Evolutionary conservation across 2,888 invertebrate genomes (phyloP), one percentile per base, ranked within the genome.

Genomic region (Protonemura montana): DNA sequence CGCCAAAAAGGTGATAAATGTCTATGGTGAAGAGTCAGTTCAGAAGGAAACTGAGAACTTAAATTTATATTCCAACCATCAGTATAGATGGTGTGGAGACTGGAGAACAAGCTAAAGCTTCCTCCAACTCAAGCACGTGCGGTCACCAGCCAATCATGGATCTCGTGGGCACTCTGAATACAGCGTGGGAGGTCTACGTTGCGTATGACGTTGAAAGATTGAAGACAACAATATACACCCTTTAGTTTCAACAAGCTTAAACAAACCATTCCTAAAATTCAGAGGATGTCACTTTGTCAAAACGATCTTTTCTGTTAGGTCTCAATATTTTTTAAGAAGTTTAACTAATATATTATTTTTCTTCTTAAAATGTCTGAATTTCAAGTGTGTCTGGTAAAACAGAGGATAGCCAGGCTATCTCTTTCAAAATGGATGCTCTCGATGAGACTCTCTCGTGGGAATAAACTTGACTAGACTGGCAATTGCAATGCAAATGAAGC

Each of bases 401-500:
- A 16, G 59, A 21, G 21, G 3, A 59, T 59, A 59, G 59, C 59
- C 59, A 59, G 59, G 21, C 59, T 10, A 59, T 10, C 59, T 59
- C 16, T 3, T 59, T 59, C 59, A 59, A 59, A 59, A 59, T 59
- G 59, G 59, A 59, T 16, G 59, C 16, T 10, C 59, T n/a, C n/a
- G 16, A 59, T 59, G 59, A 21, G 59, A 21, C 1, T 21, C 21
- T 13, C 3, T 59, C 16, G 5, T 21, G 59, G 59, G 59, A 59
- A 59, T 7, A 59, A 10, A 59, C 21, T 59, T 59, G 16, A 59
- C 21, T 59, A 21, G 59, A 35, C 16, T 7, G 35, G 59, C 59
- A 59, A 59, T 59, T 59, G 59, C 59, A 3, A 59, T 59, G 59
- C 59, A 59, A 59, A 59, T 59, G 59, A 59, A 59, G 59, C 59